Conservation (phyloP, 2,888 invertebrate genomes). For the Polyommatus icarus region DNA sequence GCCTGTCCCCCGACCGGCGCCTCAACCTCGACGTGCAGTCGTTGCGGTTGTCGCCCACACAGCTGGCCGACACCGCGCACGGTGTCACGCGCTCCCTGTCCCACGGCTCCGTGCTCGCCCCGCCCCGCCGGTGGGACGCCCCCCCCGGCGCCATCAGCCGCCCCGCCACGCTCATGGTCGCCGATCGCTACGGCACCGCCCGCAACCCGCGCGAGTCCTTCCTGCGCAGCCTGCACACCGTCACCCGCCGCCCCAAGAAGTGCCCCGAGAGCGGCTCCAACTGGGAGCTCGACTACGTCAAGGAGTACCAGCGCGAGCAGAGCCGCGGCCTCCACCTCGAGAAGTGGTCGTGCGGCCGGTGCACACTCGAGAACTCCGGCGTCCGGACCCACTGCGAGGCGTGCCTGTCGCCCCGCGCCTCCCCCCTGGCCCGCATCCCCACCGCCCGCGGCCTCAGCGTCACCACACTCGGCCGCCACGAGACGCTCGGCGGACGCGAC, state of each 20-base stretch:
- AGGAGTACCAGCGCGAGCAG: conserved; percentile 72
- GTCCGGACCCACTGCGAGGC: conserved; percentile 86
- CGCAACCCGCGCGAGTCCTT: conserved; percentile 67
- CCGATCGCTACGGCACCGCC: conserved; percentile 69
- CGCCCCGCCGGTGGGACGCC: conserved; percentile 72
- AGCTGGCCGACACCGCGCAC: conserved; percentile 65
- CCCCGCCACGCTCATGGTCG: conserved; percentile 81
- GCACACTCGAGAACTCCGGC: conserved; percentile 87
- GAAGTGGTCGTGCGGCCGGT: conserved; percentile 86
- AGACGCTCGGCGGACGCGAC: conserved; percentile 59
- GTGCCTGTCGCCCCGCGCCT: conserved; percentile 84
- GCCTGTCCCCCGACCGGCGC: conserved; percentile 61
- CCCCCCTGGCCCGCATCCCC: conserved; percentile 61
- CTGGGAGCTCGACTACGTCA: conserved; percentile 74
- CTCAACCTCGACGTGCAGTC: conserved; percentile 68
- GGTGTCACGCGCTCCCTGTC: conserved; percentile 82
- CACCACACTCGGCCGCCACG: conserved; percentile 71
- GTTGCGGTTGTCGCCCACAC: conserved; percentile 65
- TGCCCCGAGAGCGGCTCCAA: conserved; percentile 71
- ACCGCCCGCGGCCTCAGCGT: conserved; percentile 71
- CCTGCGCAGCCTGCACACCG: conserved; percentile 69
- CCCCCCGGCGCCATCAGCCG: conserved; percentile 70
- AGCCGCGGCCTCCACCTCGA: conserved; percentile 67
- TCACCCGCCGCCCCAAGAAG: conserved; percentile 72
- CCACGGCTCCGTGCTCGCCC: conserved; percentile 82